A percentile compares a stretch with the other conserved stretches of the same genome.
Conservation (phyloP, 1,140 invertebrate species). For the Lucilia sericata region DNA sequence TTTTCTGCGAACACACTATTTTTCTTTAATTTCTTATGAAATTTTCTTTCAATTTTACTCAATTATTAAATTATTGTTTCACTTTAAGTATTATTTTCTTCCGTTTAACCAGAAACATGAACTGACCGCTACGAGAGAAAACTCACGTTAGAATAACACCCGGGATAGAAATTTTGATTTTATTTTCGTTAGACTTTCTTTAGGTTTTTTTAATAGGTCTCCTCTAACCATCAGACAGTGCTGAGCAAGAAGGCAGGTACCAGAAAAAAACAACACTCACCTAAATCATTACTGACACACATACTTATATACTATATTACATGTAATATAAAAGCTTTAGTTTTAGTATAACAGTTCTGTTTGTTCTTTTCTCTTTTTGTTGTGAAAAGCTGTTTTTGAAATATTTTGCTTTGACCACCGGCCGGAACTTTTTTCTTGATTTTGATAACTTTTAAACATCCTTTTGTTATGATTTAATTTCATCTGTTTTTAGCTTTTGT, state of each 20-base stretch:
- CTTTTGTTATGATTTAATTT: constrained; percentile 30
- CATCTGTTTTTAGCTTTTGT: constrained; percentile 28
- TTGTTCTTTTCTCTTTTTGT: neutral
- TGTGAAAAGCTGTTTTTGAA: neutral
- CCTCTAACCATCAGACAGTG: neutral
- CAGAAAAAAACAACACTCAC: neutral
- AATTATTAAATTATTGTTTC: neutral
- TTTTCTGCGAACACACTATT: neutral
- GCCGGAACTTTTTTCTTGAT: constrained; percentile 28
- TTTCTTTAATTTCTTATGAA: constrained; percentile 20
- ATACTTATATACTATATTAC: neutral
- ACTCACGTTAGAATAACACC: constrained; percentile 46
- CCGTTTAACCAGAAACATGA: constrained; percentile 22
- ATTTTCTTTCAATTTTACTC: neutral
- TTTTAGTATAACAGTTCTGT: constrained; percentile 6
- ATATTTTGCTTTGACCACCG: constrained; percentile 18
- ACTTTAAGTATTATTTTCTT: constrained; percentile 30
- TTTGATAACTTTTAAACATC: neutral
- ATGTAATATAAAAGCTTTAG: neutral
- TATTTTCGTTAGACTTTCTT: neutral
- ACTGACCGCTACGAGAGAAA: constrained; percentile 45
- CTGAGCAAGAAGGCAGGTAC: too few relatives aligned
- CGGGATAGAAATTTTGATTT: constrained; percentile 32
- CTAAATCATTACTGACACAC: neutral
- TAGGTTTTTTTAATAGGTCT: constrained; percentile 20